Base-by-base conservation (phyloP, 2,797 vertebrate genomes). In the Hydrocynus forskahlii region DNA sequence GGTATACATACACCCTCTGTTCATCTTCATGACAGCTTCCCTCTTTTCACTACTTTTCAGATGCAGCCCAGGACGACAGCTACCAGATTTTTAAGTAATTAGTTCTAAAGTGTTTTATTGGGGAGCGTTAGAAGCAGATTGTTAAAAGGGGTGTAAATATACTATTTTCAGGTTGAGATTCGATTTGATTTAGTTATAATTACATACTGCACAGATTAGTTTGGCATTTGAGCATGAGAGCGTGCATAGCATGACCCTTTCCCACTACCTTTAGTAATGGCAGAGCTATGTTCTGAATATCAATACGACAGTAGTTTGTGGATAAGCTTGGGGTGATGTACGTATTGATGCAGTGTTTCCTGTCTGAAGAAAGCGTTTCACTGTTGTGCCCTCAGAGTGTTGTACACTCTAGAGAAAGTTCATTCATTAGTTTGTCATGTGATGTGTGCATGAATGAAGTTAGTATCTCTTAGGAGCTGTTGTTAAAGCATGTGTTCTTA, bases 1-100 rank as follows among this genome's bases (percentile, higher is more conserved):
- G 60, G 17, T n/a, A 50, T 23, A 70, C 69, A 79, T 40, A 64
- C 57, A 70, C n/a, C 16, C 52, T 57, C 9, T 43, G 64, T 38
- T 63, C 45, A 55, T 54, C 59, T 69, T 71, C 13, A 14, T 23
- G 54, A 72, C 72, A 1, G 23, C 9, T 9, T 48, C 35, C 35
- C 38, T 4, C 59, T 72, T 23, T 69, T 70, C 73, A 52, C 16
- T 38, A 9, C 16, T n/a, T n/a, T n/a, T n/a, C 4, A 21, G 40
- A 4, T 68, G 69, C 21, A 75, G n/a, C 14, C 1, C 50, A 57
- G 29, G 29, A 72, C 6, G 23, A 29, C 8, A 52, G 48, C 8
- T 21, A 38, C 19, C 17, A 40, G 16, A 17, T 55, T 38, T 19
- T 54, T n/a, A 48, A 57, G 19, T 35, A 29, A 16, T n/a, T 45